Percentiles rank a stretch among this genome's conserved stretches.
phyloP scores from a whole-genome alignment of 2,888 invertebrate genomes.

The Parnassius smintheus region DNA sequence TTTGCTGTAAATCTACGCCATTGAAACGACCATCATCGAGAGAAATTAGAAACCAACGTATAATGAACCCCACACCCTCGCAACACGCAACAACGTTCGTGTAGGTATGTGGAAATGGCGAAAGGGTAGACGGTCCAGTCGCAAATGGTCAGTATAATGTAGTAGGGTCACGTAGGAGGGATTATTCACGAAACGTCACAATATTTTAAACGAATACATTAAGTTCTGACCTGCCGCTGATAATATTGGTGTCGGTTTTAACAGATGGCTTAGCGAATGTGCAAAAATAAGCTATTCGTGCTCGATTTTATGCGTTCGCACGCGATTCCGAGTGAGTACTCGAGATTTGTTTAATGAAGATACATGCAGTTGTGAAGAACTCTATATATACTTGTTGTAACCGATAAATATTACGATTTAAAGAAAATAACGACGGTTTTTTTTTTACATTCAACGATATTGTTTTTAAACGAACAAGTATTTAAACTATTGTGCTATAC shows the following conservation, averaged over 20 bases:
- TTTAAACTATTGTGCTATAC: no score
- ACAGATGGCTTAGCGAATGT: slow-evolving; percentile 62
- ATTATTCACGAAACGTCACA: slow-evolving; percentile 70
- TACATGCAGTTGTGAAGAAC: background rate
- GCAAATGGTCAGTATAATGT: slow-evolving; percentile 38
- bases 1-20: slow-evolving; percentile 62
- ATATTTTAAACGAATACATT: slow-evolving; percentile 72
- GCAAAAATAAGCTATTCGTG: slow-evolving; percentile 45
- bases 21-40: slow-evolving; percentile 71
- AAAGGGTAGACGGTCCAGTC: slow-evolving; percentile 7
- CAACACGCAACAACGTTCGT: slow-evolving; percentile 11
- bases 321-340: slow-evolving; percentile 20
- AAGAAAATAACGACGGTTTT: no score
- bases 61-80: slow-evolving; percentile 40
- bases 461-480: no score
- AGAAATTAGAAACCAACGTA: slow-evolving; percentile 58
- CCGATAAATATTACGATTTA: no score
- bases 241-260: slow-evolving; percentile 63
- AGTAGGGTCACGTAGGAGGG: slow-evolving; percentile 54
- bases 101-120: background rate
- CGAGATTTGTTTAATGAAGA: slow-evolving; percentile 20
- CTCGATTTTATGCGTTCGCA: slow-evolving; percentile 31
- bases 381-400: no score
- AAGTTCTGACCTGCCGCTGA: slow-evolving; percentile 60
- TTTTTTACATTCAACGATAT: no score